Conservation (phyloP, 1,140 invertebrate species). For the Euschistus heros region DNA sequence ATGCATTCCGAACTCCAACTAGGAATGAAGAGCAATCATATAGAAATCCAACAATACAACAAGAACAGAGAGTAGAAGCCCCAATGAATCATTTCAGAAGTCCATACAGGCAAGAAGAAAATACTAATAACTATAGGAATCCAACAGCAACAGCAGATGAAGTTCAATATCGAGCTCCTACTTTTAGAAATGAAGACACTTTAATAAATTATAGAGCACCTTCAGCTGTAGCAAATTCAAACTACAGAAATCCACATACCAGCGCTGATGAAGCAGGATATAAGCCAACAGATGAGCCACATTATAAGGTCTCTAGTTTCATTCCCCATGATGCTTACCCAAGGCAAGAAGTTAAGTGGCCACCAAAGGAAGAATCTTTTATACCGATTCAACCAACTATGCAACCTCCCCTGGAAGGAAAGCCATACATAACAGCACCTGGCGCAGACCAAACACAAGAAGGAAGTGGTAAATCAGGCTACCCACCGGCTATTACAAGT, state of each 20-base stretch:
- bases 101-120: neutral
- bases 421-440: neutral
- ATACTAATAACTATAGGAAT: conserved; percentile 6
- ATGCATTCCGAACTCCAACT: neutral
- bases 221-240: neutral
- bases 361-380: conserved; percentile 12
- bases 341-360: conserved; percentile 6
- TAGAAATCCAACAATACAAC: neutral
- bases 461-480: neutral
- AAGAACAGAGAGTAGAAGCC: neutral
- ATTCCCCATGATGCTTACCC: neutral
- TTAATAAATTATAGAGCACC: neutral
- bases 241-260: conserved; percentile 15
- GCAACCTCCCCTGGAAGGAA: neutral
- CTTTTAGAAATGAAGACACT: conserved; percentile 1
- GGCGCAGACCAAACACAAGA: neutral
- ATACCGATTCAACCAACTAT: neutral
- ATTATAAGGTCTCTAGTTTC: neutral
- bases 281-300: neutral
- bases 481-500: conserved; percentile 2
- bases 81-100: neutral
- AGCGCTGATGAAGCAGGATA: conserved; percentile 1
- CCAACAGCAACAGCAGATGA: conserved; percentile 1
- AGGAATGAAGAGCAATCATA: neutral
- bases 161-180: neutral